These are phyloP conservation scores for Columbina picui DNA, from an alignment of 2,113 vertebrate genomes.

Conservation along the genomic window DNA sequence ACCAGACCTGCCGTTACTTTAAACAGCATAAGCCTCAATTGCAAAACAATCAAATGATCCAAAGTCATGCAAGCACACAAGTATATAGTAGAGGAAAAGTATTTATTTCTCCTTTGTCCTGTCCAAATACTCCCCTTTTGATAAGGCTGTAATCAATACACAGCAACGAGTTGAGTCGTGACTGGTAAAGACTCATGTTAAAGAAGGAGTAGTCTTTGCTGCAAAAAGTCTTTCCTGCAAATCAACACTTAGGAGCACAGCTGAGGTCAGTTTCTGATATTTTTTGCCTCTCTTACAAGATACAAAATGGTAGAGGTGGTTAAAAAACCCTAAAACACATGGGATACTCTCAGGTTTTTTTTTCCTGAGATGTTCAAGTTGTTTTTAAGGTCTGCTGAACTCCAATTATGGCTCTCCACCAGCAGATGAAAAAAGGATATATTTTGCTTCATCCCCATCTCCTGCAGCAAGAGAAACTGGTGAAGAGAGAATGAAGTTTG, in stretches of 20 bases:
- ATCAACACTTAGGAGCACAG: background rate
- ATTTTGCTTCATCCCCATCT: background rate
- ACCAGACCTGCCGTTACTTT: background rate
- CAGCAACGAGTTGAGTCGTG: background rate
- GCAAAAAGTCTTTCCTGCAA: background rate
- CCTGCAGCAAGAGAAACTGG: background rate
- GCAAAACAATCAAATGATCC: background rate
- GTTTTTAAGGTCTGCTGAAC: conserved; percentile 21
- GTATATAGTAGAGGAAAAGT: background rate
- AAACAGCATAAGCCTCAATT: background rate
- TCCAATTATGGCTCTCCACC: background rate
- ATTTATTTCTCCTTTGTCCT: background rate
- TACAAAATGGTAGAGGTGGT: background rate
- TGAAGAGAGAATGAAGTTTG: background rate
- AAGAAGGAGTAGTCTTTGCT: background rate
- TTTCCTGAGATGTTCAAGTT: background rate
- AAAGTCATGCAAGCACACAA: background rate
- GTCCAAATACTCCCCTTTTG: background rate
- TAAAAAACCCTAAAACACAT: background rate
- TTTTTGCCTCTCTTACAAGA: background rate
- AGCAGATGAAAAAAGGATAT: background rate
- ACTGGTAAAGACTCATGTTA: background rate
- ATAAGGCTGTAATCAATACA: background rate
- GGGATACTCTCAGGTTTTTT: background rate
- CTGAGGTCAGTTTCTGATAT: background rate